These are phyloP conservation scores for Perizoma affinitatum DNA, from an alignment of 2,888 invertebrate genomes.

Conservation along the genomic window DNA sequence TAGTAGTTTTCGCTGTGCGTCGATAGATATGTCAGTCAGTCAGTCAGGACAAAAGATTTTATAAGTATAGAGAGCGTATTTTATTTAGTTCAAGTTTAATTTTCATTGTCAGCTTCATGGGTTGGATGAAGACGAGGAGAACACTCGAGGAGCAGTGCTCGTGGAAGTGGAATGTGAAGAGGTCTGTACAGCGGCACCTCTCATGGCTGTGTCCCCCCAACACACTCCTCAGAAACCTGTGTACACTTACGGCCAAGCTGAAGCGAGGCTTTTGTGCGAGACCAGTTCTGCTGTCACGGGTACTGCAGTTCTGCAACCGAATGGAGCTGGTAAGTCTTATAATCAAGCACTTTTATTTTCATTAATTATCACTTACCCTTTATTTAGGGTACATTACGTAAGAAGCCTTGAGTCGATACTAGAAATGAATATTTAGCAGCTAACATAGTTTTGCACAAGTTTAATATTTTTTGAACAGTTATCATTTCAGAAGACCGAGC, in stretches of 20 bases:
- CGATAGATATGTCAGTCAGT: too few relatives aligned
- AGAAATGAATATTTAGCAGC: too few relatives aligned
- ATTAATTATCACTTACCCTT: too few relatives aligned
- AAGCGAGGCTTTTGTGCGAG: slow-evolving; percentile 77
- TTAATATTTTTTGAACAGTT: slow-evolving; percentile 37
- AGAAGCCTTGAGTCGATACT: too few relatives aligned
- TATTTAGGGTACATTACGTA: too few relatives aligned
- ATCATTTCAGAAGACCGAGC: slow-evolving; percentile 62
- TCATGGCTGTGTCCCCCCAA: slow-evolving; percentile 86
- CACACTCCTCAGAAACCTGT: slow-evolving; percentile 88
- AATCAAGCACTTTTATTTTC: neutral
- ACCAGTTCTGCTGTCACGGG: slow-evolving; percentile 75
- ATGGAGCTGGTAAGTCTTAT: slow-evolving; percentile 59
- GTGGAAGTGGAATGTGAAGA: slow-evolving; percentile 93
- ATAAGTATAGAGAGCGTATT: neutral
- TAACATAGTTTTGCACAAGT: too few relatives aligned
- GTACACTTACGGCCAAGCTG: slow-evolving; percentile 87
- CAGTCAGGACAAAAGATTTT: too few relatives aligned
- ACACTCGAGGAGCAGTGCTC: slow-evolving; percentile 89
- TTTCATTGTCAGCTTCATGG: slow-evolving; percentile 54
- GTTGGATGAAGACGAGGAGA: slow-evolving; percentile 64
- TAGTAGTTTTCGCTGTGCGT: too few relatives aligned
- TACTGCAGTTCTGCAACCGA: slow-evolving; percentile 73
- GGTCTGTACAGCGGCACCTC: slow-evolving; percentile 90
- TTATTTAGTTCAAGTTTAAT: neutral